Conservation (phyloP, 2,888 invertebrate species). For the Tipula unca region DNA sequence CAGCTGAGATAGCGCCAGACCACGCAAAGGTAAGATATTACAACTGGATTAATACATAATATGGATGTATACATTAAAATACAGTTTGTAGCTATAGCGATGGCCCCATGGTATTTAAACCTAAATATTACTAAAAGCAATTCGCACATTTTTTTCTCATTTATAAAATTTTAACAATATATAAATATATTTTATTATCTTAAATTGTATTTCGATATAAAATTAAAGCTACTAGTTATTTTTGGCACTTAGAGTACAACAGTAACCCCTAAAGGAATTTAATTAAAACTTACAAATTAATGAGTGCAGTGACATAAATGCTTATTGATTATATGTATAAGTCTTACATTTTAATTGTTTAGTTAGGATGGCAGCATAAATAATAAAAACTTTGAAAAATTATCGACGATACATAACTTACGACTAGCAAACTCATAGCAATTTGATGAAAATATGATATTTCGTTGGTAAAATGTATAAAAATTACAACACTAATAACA, state of each 20-base stretch:
- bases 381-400: neutral
- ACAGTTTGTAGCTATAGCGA: no score
- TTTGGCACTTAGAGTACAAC: neutral
- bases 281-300: neutral
- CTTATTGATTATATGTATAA: neutral
- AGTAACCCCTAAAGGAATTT: neutral
- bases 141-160: no score
- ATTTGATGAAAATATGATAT: neutral
- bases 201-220: neutral
- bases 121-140: no score
- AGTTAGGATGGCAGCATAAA: neutral
- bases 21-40: no score
- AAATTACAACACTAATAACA: slow-evolving; percentile 44
- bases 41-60: no score
- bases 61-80: no score
- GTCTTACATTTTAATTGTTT: neutral
- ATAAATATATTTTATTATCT: neutral
- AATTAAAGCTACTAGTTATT: neutral
- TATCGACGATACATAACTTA: neutral
- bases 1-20: no score
- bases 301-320: neutral
- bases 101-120: no score
- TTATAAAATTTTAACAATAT: neutral
- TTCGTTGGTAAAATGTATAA: neutral
- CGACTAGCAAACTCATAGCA: neutral